Evolutionary conservation across 2,888 invertebrate genomes (phyloP).

Genomic region (Criorhina ranunculi): DNA sequence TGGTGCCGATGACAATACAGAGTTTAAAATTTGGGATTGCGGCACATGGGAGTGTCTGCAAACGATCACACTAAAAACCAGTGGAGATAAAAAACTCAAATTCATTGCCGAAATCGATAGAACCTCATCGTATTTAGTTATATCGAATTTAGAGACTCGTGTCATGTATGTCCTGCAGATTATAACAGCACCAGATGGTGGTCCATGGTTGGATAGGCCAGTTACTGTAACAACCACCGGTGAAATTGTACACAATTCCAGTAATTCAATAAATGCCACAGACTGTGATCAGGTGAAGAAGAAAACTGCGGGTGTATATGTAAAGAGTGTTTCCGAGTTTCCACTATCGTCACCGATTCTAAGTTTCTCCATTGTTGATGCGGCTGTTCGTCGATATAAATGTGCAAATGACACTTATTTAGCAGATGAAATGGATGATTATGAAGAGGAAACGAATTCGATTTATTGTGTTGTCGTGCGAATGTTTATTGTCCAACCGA

Average conservation of each 20-base stretch:
- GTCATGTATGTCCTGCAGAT: constrained; percentile 93
- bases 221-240: constrained; percentile 36
- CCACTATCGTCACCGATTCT: constrained; percentile 94
- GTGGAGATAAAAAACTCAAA: constrained; percentile 77
- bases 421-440: constrained; percentile 87
- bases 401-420: constrained; percentile 84
- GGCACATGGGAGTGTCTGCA: constrained; percentile 98
- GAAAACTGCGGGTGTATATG: constrained; percentile 85
- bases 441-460: constrained; percentile 86
- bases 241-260: constrained; percentile 61
- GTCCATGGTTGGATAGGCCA: constrained; percentile 37
- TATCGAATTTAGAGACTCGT: constrained; percentile 94
- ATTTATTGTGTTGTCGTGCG: constrained; percentile 85
- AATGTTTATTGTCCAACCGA: constrained; percentile 94
- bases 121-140: constrained; percentile 92
- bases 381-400: constrained; percentile 86
- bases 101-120: constrained; percentile 91
- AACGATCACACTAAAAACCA: constrained; percentile 88
- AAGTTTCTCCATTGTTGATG: constrained; percentile 94
- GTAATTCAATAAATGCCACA: constrained; percentile 21
- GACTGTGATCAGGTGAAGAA: constrained; percentile 79
- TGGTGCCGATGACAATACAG: constrained; percentile 94
- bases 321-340: constrained; percentile 93
- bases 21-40: constrained; percentile 97
- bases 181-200: constrained; percentile 86